Conservation (phyloP, 2,113 vertebrate genomes). For the Brachyhypopomus gauderio region DNA sequence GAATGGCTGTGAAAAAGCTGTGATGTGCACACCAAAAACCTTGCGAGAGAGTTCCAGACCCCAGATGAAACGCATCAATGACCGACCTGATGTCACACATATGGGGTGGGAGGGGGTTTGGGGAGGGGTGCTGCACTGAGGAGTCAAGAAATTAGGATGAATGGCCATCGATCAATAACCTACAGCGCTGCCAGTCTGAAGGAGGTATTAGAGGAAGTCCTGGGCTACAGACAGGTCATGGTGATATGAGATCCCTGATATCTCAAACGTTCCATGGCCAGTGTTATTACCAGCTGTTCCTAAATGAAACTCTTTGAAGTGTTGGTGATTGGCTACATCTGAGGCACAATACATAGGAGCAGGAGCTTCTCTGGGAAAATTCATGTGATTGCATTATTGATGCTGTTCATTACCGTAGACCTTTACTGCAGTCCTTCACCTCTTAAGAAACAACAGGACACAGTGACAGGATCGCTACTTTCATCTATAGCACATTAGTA, state of each 20-base stretch:
- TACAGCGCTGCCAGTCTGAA: not conserved
- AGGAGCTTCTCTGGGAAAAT: not conserved
- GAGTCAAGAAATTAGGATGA: not conserved
- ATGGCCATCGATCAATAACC: not conserved
- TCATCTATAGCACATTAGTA: constrained; percentile 19
- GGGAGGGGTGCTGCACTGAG: not conserved
- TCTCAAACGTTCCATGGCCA: not conserved
- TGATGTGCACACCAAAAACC: not conserved
- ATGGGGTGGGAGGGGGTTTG: too few relatives aligned
- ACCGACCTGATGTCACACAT: too few relatives aligned
- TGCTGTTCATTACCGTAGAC: not conserved
- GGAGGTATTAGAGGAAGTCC: not conserved
- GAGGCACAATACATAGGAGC: not conserved
- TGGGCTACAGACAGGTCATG: not conserved
- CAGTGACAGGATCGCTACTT: not conserved
- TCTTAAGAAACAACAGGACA: not conserved
- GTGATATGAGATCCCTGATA: constrained; percentile 18
- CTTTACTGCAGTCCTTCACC: not conserved
- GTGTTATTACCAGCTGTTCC: constrained; percentile 23
- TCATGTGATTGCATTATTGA: constrained; percentile 8
- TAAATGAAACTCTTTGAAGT: constrained; percentile 4
- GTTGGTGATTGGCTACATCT: not conserved
- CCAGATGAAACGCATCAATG: not conserved
- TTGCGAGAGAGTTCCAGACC: not conserved
- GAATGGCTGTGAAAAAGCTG: not conserved